These are phyloP conservation scores for Dipus sagitta DNA, from an alignment of 2,797 vertebrate species.

Conservation along the genomic window DNA sequence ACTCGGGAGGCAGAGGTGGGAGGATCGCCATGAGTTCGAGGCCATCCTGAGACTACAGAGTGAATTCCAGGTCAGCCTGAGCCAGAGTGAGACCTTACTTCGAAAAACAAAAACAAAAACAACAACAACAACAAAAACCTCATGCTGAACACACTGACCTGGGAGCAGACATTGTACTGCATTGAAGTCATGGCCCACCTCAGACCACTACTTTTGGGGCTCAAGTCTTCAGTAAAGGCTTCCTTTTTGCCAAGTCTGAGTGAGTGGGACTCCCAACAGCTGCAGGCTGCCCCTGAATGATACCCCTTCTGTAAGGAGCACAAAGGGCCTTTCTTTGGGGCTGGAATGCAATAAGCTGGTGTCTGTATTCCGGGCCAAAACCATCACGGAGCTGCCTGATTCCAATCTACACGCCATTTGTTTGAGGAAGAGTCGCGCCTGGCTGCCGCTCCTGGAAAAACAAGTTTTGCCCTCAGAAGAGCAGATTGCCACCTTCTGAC, in stretches of 20 bases:
- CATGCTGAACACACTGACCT: not conserved
- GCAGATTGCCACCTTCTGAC: slow-evolving; percentile 60
- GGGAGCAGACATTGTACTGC: not conserved
- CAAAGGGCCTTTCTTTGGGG: slow-evolving; percentile 66
- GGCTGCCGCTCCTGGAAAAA: slow-evolving; percentile 53
- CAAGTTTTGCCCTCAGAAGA: slow-evolving; percentile 46
- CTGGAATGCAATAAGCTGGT: slow-evolving; percentile 50
- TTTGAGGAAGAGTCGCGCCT: slow-evolving; percentile 28
- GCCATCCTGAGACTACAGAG: too few relatives aligned
- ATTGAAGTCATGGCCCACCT: not conserved
- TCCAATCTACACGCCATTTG: not conserved
- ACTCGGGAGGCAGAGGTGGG: too few relatives aligned
- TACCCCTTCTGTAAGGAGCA: slow-evolving; percentile 12
- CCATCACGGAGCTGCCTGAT: slow-evolving; percentile 37
- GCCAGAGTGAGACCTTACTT: too few relatives aligned
- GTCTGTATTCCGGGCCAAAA: slow-evolving; percentile 61
- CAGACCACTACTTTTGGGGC: not conserved
- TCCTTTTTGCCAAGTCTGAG: not conserved
- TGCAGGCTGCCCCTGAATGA: not conserved
- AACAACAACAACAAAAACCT: not conserved
- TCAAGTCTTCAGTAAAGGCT: not conserved
- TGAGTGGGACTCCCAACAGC: not conserved
- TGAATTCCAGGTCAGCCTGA: too few relatives aligned
- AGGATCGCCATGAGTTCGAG: too few relatives aligned
- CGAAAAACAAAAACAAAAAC: too few relatives aligned